Percentiles rank a stretch among this genome's conserved stretches.
These are phyloP conservation scores for Campylomormyrus tamandua DNA, from an alignment of 2,113 vertebrate species.

Conservation along the genomic window DNA sequence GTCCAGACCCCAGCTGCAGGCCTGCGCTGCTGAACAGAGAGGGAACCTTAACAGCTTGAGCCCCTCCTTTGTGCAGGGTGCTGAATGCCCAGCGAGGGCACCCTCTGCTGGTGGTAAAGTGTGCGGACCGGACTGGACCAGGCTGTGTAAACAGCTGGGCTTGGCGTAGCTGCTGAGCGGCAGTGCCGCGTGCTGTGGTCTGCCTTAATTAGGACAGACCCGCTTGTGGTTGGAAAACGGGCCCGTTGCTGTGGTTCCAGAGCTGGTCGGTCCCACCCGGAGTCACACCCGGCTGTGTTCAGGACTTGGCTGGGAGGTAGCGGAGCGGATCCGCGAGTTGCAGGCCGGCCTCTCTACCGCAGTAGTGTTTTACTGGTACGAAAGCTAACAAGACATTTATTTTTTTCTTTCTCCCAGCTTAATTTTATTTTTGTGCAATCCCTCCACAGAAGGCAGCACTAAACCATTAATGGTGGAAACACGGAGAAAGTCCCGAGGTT, in stretches of 20 bases:
- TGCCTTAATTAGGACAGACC: constrained; percentile 37
- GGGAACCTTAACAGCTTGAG: neutral
- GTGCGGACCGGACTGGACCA: neutral
- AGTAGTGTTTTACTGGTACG: neutral
- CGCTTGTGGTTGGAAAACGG: constrained; percentile 18
- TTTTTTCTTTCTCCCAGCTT: neutral
- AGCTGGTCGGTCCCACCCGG: neutral
- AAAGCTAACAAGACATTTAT: neutral
- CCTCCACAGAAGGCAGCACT: constrained; percentile 27
- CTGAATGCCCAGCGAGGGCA: neutral
- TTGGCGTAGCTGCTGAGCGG: neutral
- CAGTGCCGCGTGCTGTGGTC: neutral
- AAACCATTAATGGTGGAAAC: constrained; percentile 49
- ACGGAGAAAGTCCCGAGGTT: constrained; percentile 52
- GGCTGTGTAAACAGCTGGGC: constrained; percentile 22
- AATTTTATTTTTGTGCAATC: neutral
- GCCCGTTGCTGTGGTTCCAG: constrained; percentile 4
- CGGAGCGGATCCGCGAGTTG: neutral
- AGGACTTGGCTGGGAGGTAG: neutral
- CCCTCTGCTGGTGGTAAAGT: neutral
- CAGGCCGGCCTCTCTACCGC: neutral
- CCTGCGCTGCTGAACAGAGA: neutral
- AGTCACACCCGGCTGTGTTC: neutral
- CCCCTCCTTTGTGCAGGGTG: neutral
- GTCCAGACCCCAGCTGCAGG: neutral